These are phyloP conservation scores for Pegoplata infirma DNA, from an alignment of 2,888 invertebrate species.

Conservation along the genomic window DNA sequence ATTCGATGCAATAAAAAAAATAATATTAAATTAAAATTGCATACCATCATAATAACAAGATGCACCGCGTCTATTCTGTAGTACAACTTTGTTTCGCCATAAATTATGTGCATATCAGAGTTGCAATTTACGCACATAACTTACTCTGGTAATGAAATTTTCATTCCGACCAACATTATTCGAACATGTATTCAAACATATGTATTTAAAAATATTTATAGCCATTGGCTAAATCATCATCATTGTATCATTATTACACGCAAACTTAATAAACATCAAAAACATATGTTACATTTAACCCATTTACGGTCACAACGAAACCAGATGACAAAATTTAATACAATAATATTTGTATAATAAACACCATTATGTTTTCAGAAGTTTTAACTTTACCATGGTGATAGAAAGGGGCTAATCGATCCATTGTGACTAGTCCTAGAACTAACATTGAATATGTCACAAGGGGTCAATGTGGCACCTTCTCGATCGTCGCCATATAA, in stretches of 20 bases:
- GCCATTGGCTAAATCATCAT: constrained; percentile 50
- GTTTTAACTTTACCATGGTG: too few relatives aligned
- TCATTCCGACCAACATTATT: constrained; percentile 8
- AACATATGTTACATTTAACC: constrained; percentile 41
- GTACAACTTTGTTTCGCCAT: constrained; percentile 28
- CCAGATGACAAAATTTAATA: too few relatives aligned
- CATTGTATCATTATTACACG: constrained; percentile 54
- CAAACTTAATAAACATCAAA: constrained; percentile 56
- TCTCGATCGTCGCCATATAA: too few relatives aligned
- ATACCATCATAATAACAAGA: constrained; percentile 17
- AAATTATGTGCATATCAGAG: constrained; percentile 45
- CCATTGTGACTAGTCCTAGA: too few relatives aligned
- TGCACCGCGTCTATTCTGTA: too few relatives aligned
- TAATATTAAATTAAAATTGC: background rate
- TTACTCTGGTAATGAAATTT: too few relatives aligned
- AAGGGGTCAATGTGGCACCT: too few relatives aligned
- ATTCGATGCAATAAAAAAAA: constrained; percentile 13
- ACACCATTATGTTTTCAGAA: too few relatives aligned
- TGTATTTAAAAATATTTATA: constrained; percentile 16
- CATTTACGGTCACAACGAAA: too few relatives aligned
- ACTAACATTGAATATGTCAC: too few relatives aligned
- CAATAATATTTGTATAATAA: too few relatives aligned
- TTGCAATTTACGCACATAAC: constrained; percentile 44
- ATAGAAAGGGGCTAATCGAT: too few relatives aligned
- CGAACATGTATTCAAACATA: constrained; percentile 1